Evolutionary conservation across 1,140 invertebrate genomes (phyloP).

Genomic region (Anthonomus grandis): DNA sequence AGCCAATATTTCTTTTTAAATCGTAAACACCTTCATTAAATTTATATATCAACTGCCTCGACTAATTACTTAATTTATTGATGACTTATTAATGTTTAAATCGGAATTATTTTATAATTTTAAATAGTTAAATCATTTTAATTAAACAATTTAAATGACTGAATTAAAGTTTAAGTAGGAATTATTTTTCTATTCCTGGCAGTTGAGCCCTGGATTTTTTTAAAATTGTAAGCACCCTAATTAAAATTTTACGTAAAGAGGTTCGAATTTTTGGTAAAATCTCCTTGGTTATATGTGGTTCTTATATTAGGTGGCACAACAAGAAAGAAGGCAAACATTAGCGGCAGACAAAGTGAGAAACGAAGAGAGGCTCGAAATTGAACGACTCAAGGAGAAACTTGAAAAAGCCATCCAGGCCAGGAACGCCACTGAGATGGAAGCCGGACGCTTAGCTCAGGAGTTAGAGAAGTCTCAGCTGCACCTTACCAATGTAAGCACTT

Average conservation of each 20-base stretch:
- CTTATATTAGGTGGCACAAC: slow-evolving; percentile 53
- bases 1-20: too few species aligned
- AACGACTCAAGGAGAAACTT: slow-evolving; percentile 77
- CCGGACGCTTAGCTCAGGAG: slow-evolving; percentile 79
- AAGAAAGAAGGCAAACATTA: slow-evolving; percentile 61
- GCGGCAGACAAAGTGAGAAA: slow-evolving; percentile 60
- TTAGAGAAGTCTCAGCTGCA: slow-evolving; percentile 81
- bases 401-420: slow-evolving; percentile 77
- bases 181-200: too few species aligned
- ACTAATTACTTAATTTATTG: too few species aligned
- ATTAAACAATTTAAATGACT: too few species aligned
- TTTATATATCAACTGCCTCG: too few species aligned
- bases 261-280: too few species aligned
- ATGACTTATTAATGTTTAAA: too few species aligned
- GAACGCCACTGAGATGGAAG: slow-evolving; percentile 79
- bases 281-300: background rate
- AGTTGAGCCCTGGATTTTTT: background rate
- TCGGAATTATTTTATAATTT: too few species aligned
- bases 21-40: too few species aligned
- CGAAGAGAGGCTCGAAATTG: slow-evolving; percentile 68
- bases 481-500: slow-evolving; percentile 57
- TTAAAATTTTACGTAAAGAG: too few species aligned
- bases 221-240: background rate
- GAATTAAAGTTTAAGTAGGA: too few species aligned
- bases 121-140: too few species aligned